These are phyloP conservation scores for Lamprotornis superbus DNA, from an alignment of 2,113 vertebrate genomes.

Conservation along the genomic window DNA sequence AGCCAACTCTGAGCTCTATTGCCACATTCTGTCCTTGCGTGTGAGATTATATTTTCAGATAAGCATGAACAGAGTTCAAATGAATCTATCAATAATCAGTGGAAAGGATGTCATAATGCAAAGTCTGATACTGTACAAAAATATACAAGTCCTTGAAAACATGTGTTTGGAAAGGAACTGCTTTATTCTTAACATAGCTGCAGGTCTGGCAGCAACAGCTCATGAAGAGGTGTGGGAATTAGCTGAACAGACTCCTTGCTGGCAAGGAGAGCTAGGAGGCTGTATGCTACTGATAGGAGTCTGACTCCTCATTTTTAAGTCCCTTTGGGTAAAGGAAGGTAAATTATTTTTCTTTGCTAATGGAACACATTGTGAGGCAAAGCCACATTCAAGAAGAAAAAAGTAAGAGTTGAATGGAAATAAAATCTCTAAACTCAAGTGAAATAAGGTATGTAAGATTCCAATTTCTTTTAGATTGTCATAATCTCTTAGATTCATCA, in stretches of 20 bases:
- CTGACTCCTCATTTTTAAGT: neutral
- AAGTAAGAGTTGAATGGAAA: neutral
- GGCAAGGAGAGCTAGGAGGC: neutral
- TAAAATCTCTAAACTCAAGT: neutral
- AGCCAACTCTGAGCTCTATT: neutral
- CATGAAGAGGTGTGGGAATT: constrained; percentile 18
- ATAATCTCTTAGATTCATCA: neutral
- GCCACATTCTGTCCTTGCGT: neutral
- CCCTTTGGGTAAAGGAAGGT: neutral
- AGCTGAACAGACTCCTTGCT: neutral
- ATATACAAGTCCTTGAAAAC: neutral
- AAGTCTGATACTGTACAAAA: constrained; percentile 25
- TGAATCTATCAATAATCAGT: constrained; percentile 25
- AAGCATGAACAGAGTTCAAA: neutral
- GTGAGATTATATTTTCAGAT: neutral
- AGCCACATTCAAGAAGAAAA: neutral
- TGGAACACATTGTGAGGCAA: neutral
- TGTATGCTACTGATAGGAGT: fast-evolving
- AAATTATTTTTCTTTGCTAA: neutral
- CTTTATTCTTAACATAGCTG: constrained; percentile 27
- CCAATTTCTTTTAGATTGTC: neutral
- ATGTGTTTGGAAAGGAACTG: constrained; percentile 35
- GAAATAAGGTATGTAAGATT: neutral
- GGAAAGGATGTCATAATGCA: neutral
- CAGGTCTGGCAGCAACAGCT: constrained; percentile 15